These are phyloP conservation scores for Herpailurus yagouaroundi DNA, from an alignment of 2,113 vertebrate species.

Conservation along the genomic window DNA sequence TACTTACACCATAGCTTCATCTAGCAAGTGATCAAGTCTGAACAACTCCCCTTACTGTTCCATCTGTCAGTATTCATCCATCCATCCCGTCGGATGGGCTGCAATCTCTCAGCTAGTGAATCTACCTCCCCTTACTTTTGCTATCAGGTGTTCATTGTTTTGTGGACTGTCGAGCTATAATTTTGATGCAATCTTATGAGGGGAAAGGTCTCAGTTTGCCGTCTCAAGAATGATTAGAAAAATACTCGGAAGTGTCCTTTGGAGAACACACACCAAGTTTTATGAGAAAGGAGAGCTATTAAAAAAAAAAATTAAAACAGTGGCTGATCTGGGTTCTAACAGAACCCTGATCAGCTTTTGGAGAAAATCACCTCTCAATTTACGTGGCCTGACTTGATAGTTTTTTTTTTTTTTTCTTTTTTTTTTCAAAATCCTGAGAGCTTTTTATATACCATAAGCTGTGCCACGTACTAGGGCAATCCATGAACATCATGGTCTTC, in stretches of 20 bases:
- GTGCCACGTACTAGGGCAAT: not conserved
- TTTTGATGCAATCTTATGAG: not conserved
- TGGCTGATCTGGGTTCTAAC: not conserved
- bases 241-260: constrained; percentile 8
- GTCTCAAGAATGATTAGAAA: constrained; percentile 47
- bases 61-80: fast-evolving
- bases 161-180: not conserved
- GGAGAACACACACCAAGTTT: constrained; percentile 32
- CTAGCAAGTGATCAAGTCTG: not conserved
- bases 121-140: not conserved
- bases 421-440: not conserved
- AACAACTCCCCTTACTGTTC: not conserved
- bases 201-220: not conserved
- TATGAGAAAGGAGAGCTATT: constrained; percentile 48
- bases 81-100: not conserved
- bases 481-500: not conserved
- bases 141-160: not conserved
- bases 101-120: not conserved
- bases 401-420: constrained; percentile 14
- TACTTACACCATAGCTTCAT: not conserved
- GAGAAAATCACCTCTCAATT: constrained; percentile 43
- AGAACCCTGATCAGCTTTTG: not conserved
- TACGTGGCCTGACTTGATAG: not conserved
- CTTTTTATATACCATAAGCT: constrained; percentile 8
- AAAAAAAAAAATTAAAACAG: constrained; percentile 39